A percentile compares a stretch with the other conserved stretches of the same genome.
These are phyloP conservation scores for Denticeps clupeoides DNA, from an alignment of 2,797 vertebrate genomes.

Conservation along the genomic window DNA sequence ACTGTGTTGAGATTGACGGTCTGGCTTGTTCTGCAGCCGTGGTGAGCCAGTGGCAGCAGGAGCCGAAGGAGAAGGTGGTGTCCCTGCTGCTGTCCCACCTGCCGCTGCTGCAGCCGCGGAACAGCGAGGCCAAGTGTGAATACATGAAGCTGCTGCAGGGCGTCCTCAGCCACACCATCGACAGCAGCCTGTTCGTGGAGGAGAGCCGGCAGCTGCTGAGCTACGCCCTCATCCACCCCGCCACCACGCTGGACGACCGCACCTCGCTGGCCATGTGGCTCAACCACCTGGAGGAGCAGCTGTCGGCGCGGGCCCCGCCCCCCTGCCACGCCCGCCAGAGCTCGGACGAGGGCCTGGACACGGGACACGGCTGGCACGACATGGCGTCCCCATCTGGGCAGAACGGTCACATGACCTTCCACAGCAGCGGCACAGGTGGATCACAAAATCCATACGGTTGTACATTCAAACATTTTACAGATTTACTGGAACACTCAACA, in stretches of 20 bases:
- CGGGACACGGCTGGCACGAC: slow-evolving; percentile 72
- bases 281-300: slow-evolving; percentile 85
- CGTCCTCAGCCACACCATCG: slow-evolving; percentile 85
- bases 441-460: too few relatives aligned
- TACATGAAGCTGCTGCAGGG: slow-evolving; percentile 94
- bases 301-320: slow-evolving; percentile 63
- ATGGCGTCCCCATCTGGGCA: slow-evolving; percentile 70
- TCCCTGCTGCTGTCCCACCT: slow-evolving; percentile 83
- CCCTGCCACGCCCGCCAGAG: slow-evolving; percentile 71
- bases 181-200: slow-evolving; percentile 89
- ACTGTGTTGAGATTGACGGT: neutral
- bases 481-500: too few relatives aligned
- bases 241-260: slow-evolving; percentile 89
- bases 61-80: slow-evolving; percentile 83
- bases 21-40: slow-evolving; percentile 54
- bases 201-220: slow-evolving; percentile 90
- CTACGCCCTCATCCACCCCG: slow-evolving; percentile 94
- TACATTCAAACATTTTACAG: too few relatives aligned
- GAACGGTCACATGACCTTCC: slow-evolving; percentile 82
- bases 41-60: slow-evolving; percentile 89
- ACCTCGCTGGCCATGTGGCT: slow-evolving; percentile 88
- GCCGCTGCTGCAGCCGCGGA: slow-evolving; percentile 85
- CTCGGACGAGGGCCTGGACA: slow-evolving; percentile 76
- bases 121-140: slow-evolving; percentile 85
- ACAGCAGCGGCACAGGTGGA: slow-evolving; percentile 71